Percentiles rank a stretch among this genome's conserved stretches.
Evolutionary conservation across 1,140 invertebrate species (phyloP).

Genomic region (Drosophila miranda): DNA sequence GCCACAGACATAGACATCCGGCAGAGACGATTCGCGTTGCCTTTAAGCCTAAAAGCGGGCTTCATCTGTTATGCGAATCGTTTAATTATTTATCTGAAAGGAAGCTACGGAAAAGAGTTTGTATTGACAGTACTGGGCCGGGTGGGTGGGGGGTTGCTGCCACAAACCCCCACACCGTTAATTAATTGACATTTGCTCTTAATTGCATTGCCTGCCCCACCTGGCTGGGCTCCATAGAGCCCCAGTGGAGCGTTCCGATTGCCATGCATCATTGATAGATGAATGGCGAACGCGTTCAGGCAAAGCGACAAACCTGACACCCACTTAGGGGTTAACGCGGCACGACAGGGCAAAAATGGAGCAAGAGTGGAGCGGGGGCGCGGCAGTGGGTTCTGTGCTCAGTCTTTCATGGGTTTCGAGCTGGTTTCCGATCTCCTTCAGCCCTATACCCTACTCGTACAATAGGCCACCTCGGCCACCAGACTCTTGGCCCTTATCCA

Average conservation of each 20-base stretch:
- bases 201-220: slow-evolving; percentile 58
- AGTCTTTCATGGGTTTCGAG: background rate
- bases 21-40: slow-evolving; percentile 39
- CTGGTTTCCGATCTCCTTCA: background rate
- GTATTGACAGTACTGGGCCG: slow-evolving; percentile 27
- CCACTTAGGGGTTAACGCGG: slow-evolving; percentile 52
- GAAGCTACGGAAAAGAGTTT: slow-evolving; percentile 42
- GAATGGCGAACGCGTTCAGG: slow-evolving; percentile 50
- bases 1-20: slow-evolving; percentile 45
- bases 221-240: slow-evolving; percentile 46
- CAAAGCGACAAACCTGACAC: slow-evolving; percentile 70
- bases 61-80: slow-evolving; percentile 80
- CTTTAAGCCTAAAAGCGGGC: slow-evolving; percentile 77
- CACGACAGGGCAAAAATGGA: background rate
- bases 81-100: slow-evolving; percentile 81
- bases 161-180: slow-evolving; percentile 46
- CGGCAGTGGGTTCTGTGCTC: background rate
- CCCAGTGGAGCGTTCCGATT: slow-evolving; percentile 55
- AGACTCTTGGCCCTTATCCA: slow-evolving; percentile 87
- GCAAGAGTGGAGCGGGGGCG: background rate
- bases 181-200: slow-evolving; percentile 82
- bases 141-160: background rate
- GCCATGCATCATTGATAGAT: slow-evolving; percentile 68
- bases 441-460: slow-evolving; percentile 17
- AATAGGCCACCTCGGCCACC: slow-evolving; percentile 70